A percentile compares a stretch with the other conserved stretches of the same genome.
Evolutionary conservation across 1,140 invertebrate species (phyloP).

Genomic region (Cydia amplana): DNA sequence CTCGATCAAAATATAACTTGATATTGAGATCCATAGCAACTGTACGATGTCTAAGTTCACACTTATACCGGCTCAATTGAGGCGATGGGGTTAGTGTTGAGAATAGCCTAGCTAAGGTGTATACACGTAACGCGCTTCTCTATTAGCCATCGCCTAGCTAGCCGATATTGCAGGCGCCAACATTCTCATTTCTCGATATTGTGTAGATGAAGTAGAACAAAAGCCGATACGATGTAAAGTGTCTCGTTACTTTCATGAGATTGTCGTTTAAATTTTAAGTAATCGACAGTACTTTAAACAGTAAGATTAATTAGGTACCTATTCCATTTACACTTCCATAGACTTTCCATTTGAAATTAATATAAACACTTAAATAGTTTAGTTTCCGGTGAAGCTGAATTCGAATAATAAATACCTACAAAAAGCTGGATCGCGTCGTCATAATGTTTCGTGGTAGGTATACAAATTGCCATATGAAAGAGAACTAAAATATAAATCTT

Average conservation of each 20-base stretch:
- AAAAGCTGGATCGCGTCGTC: no score
- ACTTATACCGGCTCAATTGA: not conserved
- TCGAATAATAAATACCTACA: no score
- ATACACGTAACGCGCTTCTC: slow-evolving; percentile 5
- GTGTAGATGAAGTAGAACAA: slow-evolving; percentile 28
- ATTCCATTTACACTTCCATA: no score
- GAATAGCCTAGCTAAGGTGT: not conserved
- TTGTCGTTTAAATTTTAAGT: not conserved
- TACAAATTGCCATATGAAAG: no score
- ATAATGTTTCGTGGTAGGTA: no score
- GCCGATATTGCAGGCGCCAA: slow-evolving; percentile 30
- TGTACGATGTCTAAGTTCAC: not conserved
- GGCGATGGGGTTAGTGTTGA: not conserved
- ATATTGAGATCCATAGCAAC: not conserved
- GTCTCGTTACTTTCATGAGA: not conserved
- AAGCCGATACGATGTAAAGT: slow-evolving; percentile 2
- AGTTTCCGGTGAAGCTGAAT: no score
- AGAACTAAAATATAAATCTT: no score
- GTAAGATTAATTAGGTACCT: no score
- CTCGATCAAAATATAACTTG: not conserved
- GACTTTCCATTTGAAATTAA: no score
- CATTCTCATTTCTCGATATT: slow-evolving; percentile 30
- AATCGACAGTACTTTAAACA: not conserved
- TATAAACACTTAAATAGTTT: no score
- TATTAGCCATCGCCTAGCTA: slow-evolving; percentile 21